Percentiles rank a stretch among this genome's conserved stretches.
phyloP scores from a whole-genome alignment of 1,140 invertebrate species.

The Cyclina sinensis region DNA sequence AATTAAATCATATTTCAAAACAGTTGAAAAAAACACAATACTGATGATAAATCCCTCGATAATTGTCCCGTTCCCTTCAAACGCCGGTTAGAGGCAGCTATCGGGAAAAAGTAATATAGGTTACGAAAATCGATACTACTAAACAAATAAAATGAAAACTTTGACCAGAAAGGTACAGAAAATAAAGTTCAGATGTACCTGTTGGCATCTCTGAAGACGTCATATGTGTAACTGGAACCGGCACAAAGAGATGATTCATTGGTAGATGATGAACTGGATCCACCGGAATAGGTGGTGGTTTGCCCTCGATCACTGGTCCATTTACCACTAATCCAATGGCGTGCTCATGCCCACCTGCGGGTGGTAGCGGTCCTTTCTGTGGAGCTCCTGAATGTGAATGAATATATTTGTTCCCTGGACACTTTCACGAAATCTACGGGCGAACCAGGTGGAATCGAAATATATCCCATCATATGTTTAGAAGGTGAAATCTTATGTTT shows the following conservation, averaged over 20 bases:
- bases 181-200: no score
- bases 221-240: conserved; percentile 16
- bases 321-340: conserved; percentile 27
- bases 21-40: no score
- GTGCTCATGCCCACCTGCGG: background rate
- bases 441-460: background rate
- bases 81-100: no score
- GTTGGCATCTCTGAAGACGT: no score
- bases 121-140: no score
- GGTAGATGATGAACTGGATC: conserved; percentile 55
- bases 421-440: conserved; percentile 29
- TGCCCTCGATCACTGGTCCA: background rate
- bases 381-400: background rate
- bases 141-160: no score
- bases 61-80: no score
- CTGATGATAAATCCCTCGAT: no score
- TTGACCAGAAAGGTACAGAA: no score
- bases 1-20: no score
- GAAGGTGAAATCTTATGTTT: background rate
- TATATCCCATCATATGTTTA: background rate
- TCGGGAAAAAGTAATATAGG: no score
- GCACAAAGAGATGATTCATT: conserved; percentile 64
- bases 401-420: background rate
- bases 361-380: background rate
- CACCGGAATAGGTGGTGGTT: background rate